A percentile compares a stretch with the other conserved stretches of the same genome.
Evolutionary conservation across 2,888 invertebrate genomes (phyloP).

Genomic region (Pollenia labialis): DNA sequence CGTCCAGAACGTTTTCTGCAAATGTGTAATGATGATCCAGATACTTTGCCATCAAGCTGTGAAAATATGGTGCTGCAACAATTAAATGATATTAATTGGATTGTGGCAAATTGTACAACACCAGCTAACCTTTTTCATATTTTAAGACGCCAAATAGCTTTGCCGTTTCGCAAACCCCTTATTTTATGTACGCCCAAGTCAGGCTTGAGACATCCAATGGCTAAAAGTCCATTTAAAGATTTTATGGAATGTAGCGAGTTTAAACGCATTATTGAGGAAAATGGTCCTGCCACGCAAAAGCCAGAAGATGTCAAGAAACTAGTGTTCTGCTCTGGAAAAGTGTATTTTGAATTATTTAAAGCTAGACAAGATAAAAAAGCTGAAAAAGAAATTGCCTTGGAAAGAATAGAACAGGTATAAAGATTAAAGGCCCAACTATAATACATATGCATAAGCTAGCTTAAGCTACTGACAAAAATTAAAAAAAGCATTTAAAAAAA

Average conservation of each 20-base stretch:
- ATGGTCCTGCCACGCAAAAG: constrained; percentile 86
- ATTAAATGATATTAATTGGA: constrained; percentile 98
- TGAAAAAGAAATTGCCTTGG: constrained; percentile 90
- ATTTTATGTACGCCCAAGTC: constrained; percentile 99
- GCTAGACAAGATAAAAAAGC: constrained; percentile 88
- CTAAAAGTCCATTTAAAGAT: constrained; percentile 96
- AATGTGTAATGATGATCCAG: constrained; percentile 98
- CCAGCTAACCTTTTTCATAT: constrained; percentile 99
- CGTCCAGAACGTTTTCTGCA: constrained; percentile 92
- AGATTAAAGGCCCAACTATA: too few relatives aligned
- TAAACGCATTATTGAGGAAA: constrained; percentile 89
- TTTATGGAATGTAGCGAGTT: constrained; percentile 94
- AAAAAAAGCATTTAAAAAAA: too few relatives aligned
- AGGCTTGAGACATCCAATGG: constrained; percentile 97
- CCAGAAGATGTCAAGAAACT: constrained; percentile 89
- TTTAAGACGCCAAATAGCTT: constrained; percentile 95
- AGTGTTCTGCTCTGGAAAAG: constrained; percentile 93
- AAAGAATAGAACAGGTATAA: constrained; percentile 91
- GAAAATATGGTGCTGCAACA: constrained; percentile 96
- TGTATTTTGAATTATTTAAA: constrained; percentile 92
- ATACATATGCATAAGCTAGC: too few relatives aligned
- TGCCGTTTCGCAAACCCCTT: constrained; percentile 99
- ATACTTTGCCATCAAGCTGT: constrained; percentile 96
- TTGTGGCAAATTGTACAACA: constrained; percentile 97
- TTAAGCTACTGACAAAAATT: too few relatives aligned